A percentile compares a stretch with the other conserved stretches of the same genome.
These are phyloP conservation scores for Pseudotriccus pelzelni DNA, from an alignment of 2,797 vertebrate genomes.

Conservation along the genomic window DNA sequence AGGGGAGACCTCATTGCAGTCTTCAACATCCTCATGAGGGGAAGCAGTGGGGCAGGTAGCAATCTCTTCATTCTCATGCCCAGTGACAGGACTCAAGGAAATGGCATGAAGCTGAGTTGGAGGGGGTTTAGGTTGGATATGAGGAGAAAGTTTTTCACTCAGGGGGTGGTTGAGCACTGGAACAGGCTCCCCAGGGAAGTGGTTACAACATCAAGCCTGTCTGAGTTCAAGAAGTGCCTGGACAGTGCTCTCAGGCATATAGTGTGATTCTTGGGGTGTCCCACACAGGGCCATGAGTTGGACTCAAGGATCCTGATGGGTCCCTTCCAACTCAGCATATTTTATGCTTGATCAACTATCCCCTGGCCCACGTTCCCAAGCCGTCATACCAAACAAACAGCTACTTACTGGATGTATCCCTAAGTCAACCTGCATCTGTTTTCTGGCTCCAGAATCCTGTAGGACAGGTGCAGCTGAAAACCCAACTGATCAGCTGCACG, in stretches of 20 bases:
- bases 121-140: not conserved
- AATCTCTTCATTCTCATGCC: not conserved
- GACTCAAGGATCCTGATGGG: not conserved
- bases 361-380: not conserved
- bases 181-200: not conserved
- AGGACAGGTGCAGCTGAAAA: not conserved
- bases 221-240: not conserved
- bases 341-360: rapidly evolving
- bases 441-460: not conserved
- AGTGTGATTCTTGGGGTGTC: not conserved
- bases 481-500: rapidly evolving
- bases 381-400: not conserved
- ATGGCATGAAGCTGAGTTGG: not conserved
- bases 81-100: not conserved
- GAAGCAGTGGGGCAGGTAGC: not conserved
- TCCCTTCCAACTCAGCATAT: not conserved
- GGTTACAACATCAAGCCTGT: not conserved
- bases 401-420: rapidly evolving
- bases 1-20: not conserved
- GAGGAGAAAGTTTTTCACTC: not conserved
- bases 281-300: not conserved
- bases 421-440: not conserved
- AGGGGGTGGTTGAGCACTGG: not conserved
- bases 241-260: not conserved
- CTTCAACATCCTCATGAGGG: not conserved